Evolutionary conservation across 2,113 vertebrate genomes (phyloP), one percentile per base, ranked within the genome.

Genomic region (Cheilinus undulatus): DNA sequence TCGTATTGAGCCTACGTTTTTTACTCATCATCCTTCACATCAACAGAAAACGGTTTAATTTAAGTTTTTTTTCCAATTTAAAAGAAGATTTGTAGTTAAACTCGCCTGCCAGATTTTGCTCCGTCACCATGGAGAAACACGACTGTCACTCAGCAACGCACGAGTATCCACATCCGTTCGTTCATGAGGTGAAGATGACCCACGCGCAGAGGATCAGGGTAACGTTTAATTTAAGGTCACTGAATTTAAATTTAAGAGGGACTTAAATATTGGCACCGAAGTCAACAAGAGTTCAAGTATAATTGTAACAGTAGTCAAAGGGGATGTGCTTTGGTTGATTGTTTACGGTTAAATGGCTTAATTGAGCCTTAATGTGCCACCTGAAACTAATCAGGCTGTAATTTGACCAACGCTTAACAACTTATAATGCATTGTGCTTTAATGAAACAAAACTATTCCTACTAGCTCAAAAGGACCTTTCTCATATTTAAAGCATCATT

Each of bases 201-300:
- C 77, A 71, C 1, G 67, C 89, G 0, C 95, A 91, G 84, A 92
- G 73, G 73, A 88, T 93, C 17, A 86, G 89, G 96, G 96, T 96
- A 78, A 92, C 61, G 24, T 26, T 8, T 1, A 45, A 9, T 11
- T 15, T 3, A n/a, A 32, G 2, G 8, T 17, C 17, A 17, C 2
- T 11, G 1, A 14, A 12, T 20, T 26, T 42, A 9, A 32, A 32
- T 9, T 8, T 9, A 9, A 32, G 7, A 32, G 30, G 7, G 30
- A 32, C 30, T 6, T 9, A 32, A 9, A 32, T 9, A 32, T 9
- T 32, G 7, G 30, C 30, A 9, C 3, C 7, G 7, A 8, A 32
- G 7, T 32, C 30, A 32, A 9, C 30, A 32, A 32, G 14, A 7
- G 11, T 7, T 36, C 36, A 3, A 3, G 14, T 7, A 8, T 23